Percentiles rank a stretch among this genome's conserved stretches.
phyloP scores from a whole-genome alignment of 1,140 invertebrate genomes.

The Lanistes nyassanus region DNA sequence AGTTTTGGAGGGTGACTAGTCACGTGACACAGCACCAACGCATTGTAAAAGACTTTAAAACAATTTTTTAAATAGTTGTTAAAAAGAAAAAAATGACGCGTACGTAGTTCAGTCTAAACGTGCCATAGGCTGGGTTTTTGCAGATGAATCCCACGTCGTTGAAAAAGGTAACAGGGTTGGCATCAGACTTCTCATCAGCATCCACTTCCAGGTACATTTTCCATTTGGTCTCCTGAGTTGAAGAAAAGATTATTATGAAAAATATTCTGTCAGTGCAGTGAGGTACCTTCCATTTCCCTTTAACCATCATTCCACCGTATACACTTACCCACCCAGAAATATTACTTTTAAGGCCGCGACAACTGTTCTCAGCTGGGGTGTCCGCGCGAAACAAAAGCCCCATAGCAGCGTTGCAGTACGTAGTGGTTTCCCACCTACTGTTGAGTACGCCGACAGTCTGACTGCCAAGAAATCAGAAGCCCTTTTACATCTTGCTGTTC shows the following conservation, averaged over 20 bases:
- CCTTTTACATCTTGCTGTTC: no score
- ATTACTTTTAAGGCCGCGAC: no score
- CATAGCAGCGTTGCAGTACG: no score
- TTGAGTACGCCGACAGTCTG: no score
- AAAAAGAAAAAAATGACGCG: neutral
- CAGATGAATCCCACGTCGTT: slow-evolving; percentile 61
- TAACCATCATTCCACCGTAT: no score
- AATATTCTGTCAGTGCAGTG: neutral
- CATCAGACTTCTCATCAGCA: slow-evolving; percentile 51
- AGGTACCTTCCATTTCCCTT: no score
- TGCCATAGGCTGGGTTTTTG: slow-evolving; percentile 37
- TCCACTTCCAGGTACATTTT: slow-evolving; percentile 67
- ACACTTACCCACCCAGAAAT: no score
- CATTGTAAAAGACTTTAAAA: neutral
- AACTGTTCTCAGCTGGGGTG: no score
- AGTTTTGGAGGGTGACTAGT: neutral
- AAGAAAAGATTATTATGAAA: neutral
- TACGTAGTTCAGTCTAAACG: slow-evolving; percentile 42
- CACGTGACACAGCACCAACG: neutral
- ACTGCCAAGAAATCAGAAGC: no score
- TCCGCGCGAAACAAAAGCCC: no score
- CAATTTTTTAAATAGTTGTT: neutral
- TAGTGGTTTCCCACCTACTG: no score
- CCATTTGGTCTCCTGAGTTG: slow-evolving; percentile 63
- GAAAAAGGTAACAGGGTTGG: slow-evolving; percentile 50